Conservation (phyloP, 1,140 invertebrate species). For the Calliopsis andreniformis region DNA sequence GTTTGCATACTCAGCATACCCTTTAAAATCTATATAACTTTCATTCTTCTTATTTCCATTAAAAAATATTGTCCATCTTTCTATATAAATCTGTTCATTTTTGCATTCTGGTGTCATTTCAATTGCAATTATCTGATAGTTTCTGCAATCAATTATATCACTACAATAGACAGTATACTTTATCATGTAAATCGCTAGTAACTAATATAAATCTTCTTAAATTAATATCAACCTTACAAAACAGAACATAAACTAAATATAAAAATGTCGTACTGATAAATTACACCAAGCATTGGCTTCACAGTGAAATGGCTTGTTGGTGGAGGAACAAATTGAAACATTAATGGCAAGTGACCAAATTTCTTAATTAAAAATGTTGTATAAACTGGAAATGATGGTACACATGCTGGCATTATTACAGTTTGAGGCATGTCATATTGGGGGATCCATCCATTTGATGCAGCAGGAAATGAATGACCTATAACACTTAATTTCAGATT, state of each 20-base stretch:
- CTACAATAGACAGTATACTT: neutral
- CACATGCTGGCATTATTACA: conserved; percentile 69
- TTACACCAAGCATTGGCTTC: conserved; percentile 72
- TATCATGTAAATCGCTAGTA: neutral
- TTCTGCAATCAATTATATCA: conserved; percentile 38
- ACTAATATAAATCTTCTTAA: no score
- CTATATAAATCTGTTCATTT: conserved; percentile 62
- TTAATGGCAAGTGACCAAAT: conserved; percentile 63
- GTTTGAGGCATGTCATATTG: conserved; percentile 68
- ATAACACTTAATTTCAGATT: neutral
- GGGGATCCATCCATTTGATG: conserved; percentile 53
- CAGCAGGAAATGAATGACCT: conserved; percentile 67
- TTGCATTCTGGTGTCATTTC: conserved; percentile 65
- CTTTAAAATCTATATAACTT: conserved; percentile 69
- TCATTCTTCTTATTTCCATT: conserved; percentile 66
- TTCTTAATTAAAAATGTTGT: conserved; percentile 71
- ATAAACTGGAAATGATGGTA: conserved; percentile 66
- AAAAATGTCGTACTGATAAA: conserved; percentile 56
- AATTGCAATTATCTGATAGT: conserved; percentile 68
- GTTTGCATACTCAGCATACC: conserved; percentile 67
- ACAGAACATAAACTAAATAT: neutral
- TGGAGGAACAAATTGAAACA: conserved; percentile 71
- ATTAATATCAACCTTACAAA: no score
- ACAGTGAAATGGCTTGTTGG: conserved; percentile 62
- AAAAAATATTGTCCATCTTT: conserved; percentile 69